Conservation (phyloP, 2,797 vertebrate genomes). For the Sarcophilus harrisii region DNA sequence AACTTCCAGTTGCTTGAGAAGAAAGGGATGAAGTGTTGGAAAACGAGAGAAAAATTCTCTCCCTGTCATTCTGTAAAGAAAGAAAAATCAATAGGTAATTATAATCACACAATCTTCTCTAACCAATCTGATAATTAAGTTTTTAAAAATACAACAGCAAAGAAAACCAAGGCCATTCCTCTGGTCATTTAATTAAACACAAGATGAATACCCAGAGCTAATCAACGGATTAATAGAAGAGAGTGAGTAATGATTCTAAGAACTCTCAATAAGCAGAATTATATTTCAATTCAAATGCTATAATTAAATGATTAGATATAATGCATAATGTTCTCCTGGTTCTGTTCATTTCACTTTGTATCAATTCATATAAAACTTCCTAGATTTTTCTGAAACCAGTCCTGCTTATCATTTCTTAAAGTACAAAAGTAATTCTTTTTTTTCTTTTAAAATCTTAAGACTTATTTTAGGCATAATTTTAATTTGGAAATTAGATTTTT, state of each 20-base stretch:
- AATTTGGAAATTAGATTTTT: conserved; percentile 67
- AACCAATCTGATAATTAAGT: conserved; percentile 26
- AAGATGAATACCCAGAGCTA: conserved; percentile 27
- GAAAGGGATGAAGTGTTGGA: conserved; percentile 94
- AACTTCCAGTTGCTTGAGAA: conserved; percentile 92
- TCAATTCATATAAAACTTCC: not conserved
- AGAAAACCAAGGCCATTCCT: not conserved
- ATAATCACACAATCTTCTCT: conserved; percentile 44
- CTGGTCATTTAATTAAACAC: conserved; percentile 52
- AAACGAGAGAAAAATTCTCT: conserved; percentile 97
- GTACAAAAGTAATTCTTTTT: not conserved
- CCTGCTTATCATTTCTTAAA: not conserved
- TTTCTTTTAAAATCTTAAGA: conserved; percentile 34
- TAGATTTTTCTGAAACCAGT: not conserved
- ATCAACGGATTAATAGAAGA: conserved; percentile 46
- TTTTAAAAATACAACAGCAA: not conserved
- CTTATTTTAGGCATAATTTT: conserved; percentile 74
- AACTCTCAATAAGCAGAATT: conserved; percentile 1
- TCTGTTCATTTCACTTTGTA: not conserved
- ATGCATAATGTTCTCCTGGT: not conserved
- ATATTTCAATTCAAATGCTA: conserved; percentile 9
- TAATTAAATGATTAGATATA: not conserved
- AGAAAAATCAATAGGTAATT: conserved; percentile 39
- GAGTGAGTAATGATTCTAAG: conserved; percentile 40
- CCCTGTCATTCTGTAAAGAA: conserved; percentile 93